Conservation (phyloP, 2,888 invertebrate species). For the Drosophila longiperda region DNA sequence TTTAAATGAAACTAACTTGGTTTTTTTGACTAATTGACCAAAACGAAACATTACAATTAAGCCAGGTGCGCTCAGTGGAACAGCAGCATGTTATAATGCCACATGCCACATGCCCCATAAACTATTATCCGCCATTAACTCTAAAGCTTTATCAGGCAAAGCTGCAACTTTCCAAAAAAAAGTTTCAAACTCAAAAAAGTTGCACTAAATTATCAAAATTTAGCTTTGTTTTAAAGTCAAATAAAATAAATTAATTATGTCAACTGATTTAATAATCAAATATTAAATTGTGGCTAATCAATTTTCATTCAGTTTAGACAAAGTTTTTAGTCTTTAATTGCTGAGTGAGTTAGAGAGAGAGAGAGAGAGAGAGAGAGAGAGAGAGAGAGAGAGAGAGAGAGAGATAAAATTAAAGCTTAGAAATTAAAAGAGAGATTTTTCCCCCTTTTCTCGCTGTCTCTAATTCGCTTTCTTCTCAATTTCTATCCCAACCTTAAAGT, state of each 20-base stretch:
- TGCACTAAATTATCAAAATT: neutral
- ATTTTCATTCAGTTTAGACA: neutral
- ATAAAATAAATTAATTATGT: no score
- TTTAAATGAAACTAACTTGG: conserved; percentile 33
- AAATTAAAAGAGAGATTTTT: neutral
- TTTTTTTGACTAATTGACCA: conserved; percentile 51
- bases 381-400: neutral
- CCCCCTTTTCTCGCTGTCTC: fast-evolving
- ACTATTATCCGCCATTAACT: conserved; percentile 19
- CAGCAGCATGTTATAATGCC: neutral
- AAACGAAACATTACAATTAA: conserved; percentile 55
- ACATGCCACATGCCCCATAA: conserved; percentile 12
- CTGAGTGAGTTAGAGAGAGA: neutral
- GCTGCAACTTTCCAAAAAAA: neutral
- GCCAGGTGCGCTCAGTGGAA: conserved; percentile 34
- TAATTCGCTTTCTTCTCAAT: neutral
- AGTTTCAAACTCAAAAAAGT: neutral
- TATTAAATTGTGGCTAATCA: neutral
- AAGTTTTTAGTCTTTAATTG: neutral
- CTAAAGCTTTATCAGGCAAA: conserved; percentile 17
- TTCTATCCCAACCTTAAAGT: no score
- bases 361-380: no score
- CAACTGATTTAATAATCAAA: neutral
- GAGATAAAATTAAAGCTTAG: neutral
- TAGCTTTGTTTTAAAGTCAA: neutral